Evolutionary conservation across 2,888 invertebrate species (phyloP).

Genomic region (Dinocampus coccinellae): DNA sequence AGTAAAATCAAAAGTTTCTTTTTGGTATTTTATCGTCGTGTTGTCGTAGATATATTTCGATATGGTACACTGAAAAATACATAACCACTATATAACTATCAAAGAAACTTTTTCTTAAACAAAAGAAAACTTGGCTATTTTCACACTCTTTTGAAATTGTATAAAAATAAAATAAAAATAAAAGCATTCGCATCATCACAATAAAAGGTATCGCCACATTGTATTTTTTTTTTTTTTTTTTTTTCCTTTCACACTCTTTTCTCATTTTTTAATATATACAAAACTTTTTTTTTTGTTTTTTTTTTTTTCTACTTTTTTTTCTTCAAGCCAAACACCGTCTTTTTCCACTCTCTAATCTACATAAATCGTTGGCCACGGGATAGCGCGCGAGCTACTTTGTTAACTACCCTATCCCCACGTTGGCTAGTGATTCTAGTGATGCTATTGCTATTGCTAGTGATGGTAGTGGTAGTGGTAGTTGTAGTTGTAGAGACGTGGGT

Average conservation of each 20-base stretch:
- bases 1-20: neutral
- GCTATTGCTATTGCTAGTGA: no score
- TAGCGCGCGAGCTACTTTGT: conserved; percentile 24
- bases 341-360: conserved; percentile 36
- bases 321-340: conserved; percentile 8
- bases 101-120: neutral
- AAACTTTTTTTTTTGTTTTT: conserved; percentile 14
- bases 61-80: conserved; percentile 3
- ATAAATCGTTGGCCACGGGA: conserved; percentile 37
- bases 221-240: conserved; percentile 1
- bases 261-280: conserved; percentile 19
- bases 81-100: neutral
- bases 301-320: conserved; percentile 5
- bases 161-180: neutral
- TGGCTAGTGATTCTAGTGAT: neutral
- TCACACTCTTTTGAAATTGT: conserved; percentile 10
- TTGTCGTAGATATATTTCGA: neutral
- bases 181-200: conserved; percentile 8
- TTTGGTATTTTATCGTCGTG: neutral
- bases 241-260: no score
- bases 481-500: neutral
- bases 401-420: conserved; percentile 15
- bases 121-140: conserved; percentile 23
- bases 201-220: conserved; percentile 6
- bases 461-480: conserved; percentile 9